phyloP scores from a whole-genome alignment of 1,140 invertebrate genomes.

The Anoplophora glabripennis region DNA sequence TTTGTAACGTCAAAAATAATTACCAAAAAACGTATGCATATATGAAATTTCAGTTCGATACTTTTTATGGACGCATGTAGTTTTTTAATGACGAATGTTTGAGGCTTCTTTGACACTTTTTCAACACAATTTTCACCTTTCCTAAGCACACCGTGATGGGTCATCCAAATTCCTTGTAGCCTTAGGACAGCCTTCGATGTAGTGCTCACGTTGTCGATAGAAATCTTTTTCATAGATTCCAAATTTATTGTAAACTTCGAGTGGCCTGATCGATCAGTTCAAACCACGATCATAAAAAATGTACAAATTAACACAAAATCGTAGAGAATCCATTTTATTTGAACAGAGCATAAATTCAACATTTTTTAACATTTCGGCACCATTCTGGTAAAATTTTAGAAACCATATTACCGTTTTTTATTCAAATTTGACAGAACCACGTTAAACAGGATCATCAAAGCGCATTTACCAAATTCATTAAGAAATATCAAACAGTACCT shows the following conservation, averaged over 20 bases:
- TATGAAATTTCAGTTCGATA: conserved; percentile 18
- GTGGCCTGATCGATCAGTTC: not conserved
- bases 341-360: no score
- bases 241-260: not conserved
- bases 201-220: conserved; percentile 12
- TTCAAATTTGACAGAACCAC: no score
- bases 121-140: conserved; percentile 21
- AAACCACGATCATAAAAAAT: not conserved
- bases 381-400: no score
- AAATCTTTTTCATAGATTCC: conserved; percentile 1
- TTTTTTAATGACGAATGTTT: conserved; percentile 38
- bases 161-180: conserved; percentile 45
- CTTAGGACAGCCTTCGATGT: conserved; percentile 28
- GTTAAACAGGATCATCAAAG: no score
- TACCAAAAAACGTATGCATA: conserved; percentile 23
- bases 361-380: not conserved
- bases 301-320: not conserved
- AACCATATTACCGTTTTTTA: no score
- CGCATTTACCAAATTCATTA: no score
- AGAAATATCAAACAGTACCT: no score
- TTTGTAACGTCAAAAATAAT: conserved; percentile 40
- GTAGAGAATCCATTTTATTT: not conserved
- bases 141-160: conserved; percentile 35
- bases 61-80: conserved; percentile 36
- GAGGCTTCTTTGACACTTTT: conserved; percentile 30